Base-by-base conservation (phyloP, 2,888 invertebrate species). In the Byasa hedistus region DNA sequence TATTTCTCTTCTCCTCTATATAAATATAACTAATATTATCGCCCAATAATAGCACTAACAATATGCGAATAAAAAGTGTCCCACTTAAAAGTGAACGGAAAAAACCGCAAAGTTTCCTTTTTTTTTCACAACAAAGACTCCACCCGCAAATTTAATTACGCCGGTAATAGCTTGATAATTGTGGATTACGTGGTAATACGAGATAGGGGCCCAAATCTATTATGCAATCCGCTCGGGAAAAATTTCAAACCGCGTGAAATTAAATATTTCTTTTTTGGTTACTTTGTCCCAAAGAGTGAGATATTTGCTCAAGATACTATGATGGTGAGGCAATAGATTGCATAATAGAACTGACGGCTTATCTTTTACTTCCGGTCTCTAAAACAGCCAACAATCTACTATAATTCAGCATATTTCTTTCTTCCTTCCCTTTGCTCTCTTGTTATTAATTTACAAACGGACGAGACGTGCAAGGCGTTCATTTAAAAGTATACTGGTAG, bases 71-170 rank as follows among this genome's bases (percentile, higher is more conserved):
- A 63, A 63, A 17, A 19, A 44, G 51, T 36, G 44, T 21, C 8
- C 22, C 7, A 57, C 23, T 64, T 23, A 51, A 48, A 63, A 56
- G 56, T 56, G 55, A 64, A 48, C 32, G 55, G 27, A 39, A 17
- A 23, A 52, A 15, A n/a, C 21, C 36, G n/a, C 8, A 22, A 57
- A 39, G 39, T 39, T 59, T 67, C 64, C 61, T 64, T 67, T 52
- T 63, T 51, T 51, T 39, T 39, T 52, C 8, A 64, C 62, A 32
- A 54, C 24, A 66, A 63, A 65, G 61, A 64, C 60, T 57, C 60
- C 57, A 36, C 15, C 59, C 60, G 68, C 68, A 63, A 69, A 68
- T 44, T 68, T 69, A 70, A 70, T 71, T 71, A 69, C 56, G 22
- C 61, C 54, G 24, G 65, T 68, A 70, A 70, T 69, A 68, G 59